Conservation (phyloP, 2,888 invertebrate genomes). For the Phasia obesa region DNA sequence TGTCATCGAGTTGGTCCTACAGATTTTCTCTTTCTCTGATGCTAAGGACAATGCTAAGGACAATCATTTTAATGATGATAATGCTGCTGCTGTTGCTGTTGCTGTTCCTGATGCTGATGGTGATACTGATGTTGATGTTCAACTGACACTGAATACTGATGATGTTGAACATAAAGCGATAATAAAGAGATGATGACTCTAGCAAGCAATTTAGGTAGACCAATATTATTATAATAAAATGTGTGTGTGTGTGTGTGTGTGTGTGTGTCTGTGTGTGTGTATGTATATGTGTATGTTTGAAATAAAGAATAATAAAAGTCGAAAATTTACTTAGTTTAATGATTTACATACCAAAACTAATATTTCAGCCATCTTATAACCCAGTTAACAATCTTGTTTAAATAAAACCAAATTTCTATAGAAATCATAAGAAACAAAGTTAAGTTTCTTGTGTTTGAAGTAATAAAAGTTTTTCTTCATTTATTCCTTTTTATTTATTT, state of each 20-base stretch:
- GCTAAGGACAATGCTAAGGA: slow-evolving; percentile 33
- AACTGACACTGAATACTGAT: slow-evolving; percentile 44
- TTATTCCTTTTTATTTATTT: slow-evolving; percentile 24
- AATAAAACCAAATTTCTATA: neutral
- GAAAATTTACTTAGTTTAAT: slow-evolving; percentile 51
- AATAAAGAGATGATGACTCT: slow-evolving; percentile 36
- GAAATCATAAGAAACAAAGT: neutral
- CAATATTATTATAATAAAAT: slow-evolving; percentile 52
- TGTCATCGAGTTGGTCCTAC: slow-evolving; percentile 59
- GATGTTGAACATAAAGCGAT: slow-evolving; percentile 36
- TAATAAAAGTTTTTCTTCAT: slow-evolving; percentile 31
- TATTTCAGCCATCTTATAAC: neutral
- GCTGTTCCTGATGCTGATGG: neutral
- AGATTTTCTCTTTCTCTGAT: slow-evolving; percentile 34
- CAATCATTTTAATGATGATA: neutral
- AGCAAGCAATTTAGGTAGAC: slow-evolving; percentile 60
- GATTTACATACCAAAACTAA: slow-evolving; percentile 25
- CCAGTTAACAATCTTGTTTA: neutral
- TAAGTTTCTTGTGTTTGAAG: slow-evolving; percentile 2
- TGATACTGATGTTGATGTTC: slow-evolving; percentile 15
- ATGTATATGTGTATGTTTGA: neutral
- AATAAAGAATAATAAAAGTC: slow-evolving; percentile 17
- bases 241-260: no score
- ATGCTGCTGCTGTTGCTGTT: neutral
- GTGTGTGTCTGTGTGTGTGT: no score